phyloP scores from a whole-genome alignment of 30 jellyfish, hydroid and myxozoan genomes.

The Aurelia coerulea region DNA sequence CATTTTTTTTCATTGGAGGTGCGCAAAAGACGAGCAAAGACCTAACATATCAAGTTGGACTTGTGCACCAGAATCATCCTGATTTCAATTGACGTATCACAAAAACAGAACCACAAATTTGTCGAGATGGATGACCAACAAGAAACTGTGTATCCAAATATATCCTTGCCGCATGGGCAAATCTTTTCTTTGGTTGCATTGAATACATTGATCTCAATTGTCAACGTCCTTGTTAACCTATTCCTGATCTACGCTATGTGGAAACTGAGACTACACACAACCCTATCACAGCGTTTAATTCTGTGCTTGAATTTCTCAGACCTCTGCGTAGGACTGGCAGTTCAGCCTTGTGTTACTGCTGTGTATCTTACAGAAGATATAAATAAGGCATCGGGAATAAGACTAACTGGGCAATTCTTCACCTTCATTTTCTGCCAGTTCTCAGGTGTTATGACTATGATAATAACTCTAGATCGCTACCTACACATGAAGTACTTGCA shows the following conservation, averaged over 20 bases:
- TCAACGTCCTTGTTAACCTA: background rate
- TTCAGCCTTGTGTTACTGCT: slow-evolving; percentile 21
- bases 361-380: background rate
- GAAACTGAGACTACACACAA: background rate
- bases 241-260: background rate
- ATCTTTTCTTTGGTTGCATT: too few species aligned
- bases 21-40: too few species aligned
- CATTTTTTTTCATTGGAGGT: too few species aligned
- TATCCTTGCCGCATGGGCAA: too few species aligned
- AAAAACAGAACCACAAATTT: too few species aligned
- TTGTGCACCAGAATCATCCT: too few species aligned
- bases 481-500: slow-evolving; percentile 28
- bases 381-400: too few species aligned
- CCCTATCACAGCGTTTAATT: slow-evolving; percentile 8
- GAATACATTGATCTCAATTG: slow-evolving; percentile 18
- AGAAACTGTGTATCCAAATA: too few species aligned
- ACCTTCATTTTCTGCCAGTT: slow-evolving; percentile 14
- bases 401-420: background rate
- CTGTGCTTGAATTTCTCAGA: background rate
- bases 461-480: slow-evolving; percentile 31
- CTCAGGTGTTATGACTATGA: slow-evolving; percentile 22
- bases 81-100: too few species aligned
- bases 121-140: too few species aligned
- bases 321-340: slow-evolving; percentile 13
- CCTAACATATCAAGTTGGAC: too few species aligned